Percentiles rank a stretch among this genome's conserved stretches.
These are phyloP conservation scores for Crotalus adamanteus DNA, from an alignment of 2,797 vertebrate species.

Conservation along the genomic window DNA sequence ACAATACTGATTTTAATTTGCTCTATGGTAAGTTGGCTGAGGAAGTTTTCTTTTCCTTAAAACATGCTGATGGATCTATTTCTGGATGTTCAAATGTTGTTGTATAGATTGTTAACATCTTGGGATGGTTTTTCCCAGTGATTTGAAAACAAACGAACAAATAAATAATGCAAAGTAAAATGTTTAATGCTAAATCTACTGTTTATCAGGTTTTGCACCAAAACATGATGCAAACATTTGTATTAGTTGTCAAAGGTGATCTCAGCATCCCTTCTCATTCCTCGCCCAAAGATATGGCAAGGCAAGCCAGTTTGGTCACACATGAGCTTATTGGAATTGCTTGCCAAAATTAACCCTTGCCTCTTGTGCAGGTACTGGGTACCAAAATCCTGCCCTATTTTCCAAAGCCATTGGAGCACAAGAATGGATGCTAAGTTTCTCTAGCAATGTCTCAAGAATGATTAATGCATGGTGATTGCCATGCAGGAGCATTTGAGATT, in stretches of 20 bases:
- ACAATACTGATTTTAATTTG: background rate
- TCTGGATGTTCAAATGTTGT: background rate
- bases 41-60: background rate
- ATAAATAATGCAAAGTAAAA: background rate
- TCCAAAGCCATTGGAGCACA: background rate
- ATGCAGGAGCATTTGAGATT: background rate
- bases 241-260: background rate
- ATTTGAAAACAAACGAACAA: background rate
- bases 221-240: background rate
- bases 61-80: background rate
- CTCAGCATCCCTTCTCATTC: background rate
- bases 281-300: background rate
- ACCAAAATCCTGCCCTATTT: background rate
- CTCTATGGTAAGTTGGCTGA: background rate
- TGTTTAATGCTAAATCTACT: background rate
- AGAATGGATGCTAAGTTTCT: background rate
- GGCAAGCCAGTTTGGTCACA: background rate
- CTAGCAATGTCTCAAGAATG: background rate
- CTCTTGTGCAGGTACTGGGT: background rate
- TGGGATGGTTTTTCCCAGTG: background rate
- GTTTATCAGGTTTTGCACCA: background rate
- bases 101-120: background rate
- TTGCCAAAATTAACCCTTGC: background rate
- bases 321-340: background rate
- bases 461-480: background rate